A percentile compares a stretch with the other conserved stretches of the same genome.
These are phyloP conservation scores for Temnothorax rugatulus DNA, from an alignment of 2,888 invertebrate genomes.

Conservation along the genomic window DNA sequence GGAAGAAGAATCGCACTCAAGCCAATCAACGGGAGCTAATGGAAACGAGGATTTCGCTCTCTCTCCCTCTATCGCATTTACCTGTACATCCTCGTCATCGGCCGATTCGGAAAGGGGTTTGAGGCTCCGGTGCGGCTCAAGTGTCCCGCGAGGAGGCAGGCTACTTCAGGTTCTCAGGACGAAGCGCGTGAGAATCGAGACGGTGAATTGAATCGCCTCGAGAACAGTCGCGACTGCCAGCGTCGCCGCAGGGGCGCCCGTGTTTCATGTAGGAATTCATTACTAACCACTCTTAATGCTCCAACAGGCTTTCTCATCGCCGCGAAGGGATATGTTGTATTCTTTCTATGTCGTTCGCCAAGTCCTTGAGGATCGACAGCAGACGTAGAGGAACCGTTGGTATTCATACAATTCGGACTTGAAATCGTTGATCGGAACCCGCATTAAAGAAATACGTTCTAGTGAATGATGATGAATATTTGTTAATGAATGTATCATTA, in stretches of 20 bases:
- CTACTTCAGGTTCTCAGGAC: constrained; percentile 68
- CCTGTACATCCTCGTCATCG: constrained; percentile 67
- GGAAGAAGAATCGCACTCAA: constrained; percentile 61
- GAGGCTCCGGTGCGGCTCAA: constrained; percentile 46
- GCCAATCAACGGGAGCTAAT: constrained; percentile 73
- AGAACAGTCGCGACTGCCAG: constrained; percentile 51
- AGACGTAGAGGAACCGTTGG: constrained; percentile 31
- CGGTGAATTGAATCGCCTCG: constrained; percentile 70
- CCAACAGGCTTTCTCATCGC: constrained; percentile 60
- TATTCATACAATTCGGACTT: neutral
- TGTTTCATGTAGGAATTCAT: constrained; percentile 65
- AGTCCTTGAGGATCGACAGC: constrained; percentile 38
- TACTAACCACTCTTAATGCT: constrained; percentile 66
- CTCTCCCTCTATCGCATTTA: constrained; percentile 49
- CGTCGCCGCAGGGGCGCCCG: constrained; percentile 63
- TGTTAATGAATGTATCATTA: neutral
- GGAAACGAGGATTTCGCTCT: constrained; percentile 55
- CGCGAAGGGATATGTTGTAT: constrained; percentile 55
- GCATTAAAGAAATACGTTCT: neutral
- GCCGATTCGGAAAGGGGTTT: constrained; percentile 42
- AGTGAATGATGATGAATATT: too few relatives aligned
- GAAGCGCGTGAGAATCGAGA: constrained; percentile 73
- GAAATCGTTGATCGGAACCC: constrained; percentile 7
- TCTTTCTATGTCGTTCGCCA: constrained; percentile 5
- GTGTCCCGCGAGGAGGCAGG: constrained; percentile 62